phyloP scores from a whole-genome alignment of 2,888 invertebrate species.

The Xestia ashworthii region DNA sequence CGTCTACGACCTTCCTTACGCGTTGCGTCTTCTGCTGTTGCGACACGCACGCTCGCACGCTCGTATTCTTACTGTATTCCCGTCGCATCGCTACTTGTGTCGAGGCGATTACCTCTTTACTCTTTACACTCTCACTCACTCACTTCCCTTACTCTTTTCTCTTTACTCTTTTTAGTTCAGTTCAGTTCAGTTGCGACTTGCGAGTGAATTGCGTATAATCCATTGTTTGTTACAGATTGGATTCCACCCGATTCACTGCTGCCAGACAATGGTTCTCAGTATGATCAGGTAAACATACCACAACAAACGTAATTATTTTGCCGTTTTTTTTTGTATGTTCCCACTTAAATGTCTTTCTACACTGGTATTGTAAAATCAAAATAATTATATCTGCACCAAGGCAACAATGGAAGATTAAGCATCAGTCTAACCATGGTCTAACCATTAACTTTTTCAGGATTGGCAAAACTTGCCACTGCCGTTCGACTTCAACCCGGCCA shows the following conservation, averaged over 20 bases:
- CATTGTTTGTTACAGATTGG: conserved; percentile 19
- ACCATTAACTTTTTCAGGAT: neutral
- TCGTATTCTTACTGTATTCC: neutral
- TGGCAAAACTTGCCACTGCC: neutral
- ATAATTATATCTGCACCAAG: neutral
- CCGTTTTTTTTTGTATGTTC: no score
- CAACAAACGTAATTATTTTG: neutral
- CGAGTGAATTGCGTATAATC: neutral
- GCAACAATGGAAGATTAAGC: neutral
- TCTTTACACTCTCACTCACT: no score
- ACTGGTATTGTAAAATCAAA: neutral
- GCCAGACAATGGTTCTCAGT: neutral
- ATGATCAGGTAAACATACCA: conserved; percentile 5
- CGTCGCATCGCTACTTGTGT: neutral
- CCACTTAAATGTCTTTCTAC: neutral
- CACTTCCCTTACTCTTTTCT: no score
- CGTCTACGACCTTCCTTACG: neutral
- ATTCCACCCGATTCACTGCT: neutral
- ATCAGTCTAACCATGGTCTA: no score
- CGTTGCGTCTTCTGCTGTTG: neutral
- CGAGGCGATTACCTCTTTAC: neutral
- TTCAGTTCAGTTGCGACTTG: neutral
- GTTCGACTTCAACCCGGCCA: neutral
- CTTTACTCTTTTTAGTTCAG: no score
- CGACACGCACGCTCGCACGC: neutral